These are phyloP conservation scores for Coturnix japonica DNA, from an alignment of 2,113 vertebrate genomes.

Conservation along the genomic window DNA sequence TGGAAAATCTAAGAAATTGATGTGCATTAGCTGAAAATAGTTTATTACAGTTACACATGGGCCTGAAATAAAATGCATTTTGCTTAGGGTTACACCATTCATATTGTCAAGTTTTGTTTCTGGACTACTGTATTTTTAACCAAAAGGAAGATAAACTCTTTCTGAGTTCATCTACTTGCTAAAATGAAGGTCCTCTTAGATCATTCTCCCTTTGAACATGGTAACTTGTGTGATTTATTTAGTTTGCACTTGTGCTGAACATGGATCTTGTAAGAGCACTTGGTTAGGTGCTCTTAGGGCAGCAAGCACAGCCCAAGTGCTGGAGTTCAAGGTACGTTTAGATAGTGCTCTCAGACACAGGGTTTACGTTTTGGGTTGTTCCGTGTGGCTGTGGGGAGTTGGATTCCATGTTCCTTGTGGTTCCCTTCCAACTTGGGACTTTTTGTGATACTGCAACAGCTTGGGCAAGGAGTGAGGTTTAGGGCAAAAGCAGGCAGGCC, in stretches of 20 bases:
- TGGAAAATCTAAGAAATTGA: background rate
- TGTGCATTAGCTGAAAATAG: background rate
- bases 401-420: background rate
- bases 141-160: background rate
- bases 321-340: background rate
- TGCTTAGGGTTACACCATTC: background rate
- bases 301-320: background rate
- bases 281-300: background rate
- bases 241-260: background rate
- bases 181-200: background rate
- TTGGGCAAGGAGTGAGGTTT: rapidly evolving
- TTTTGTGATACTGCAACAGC: background rate
- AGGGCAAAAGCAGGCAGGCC: background rate
- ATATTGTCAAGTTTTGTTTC: background rate
- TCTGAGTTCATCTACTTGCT: background rate
- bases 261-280: background rate
- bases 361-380: background rate
- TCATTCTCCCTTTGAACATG: background rate
- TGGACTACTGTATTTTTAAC: background rate
- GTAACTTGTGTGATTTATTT: background rate
- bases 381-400: background rate
- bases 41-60: background rate
- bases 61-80: background rate
- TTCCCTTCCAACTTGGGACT: background rate
- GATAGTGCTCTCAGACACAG: background rate